Base-by-base conservation (phyloP, 2,797 vertebrate genomes). In the Sphenopsis melanotis region DNA sequence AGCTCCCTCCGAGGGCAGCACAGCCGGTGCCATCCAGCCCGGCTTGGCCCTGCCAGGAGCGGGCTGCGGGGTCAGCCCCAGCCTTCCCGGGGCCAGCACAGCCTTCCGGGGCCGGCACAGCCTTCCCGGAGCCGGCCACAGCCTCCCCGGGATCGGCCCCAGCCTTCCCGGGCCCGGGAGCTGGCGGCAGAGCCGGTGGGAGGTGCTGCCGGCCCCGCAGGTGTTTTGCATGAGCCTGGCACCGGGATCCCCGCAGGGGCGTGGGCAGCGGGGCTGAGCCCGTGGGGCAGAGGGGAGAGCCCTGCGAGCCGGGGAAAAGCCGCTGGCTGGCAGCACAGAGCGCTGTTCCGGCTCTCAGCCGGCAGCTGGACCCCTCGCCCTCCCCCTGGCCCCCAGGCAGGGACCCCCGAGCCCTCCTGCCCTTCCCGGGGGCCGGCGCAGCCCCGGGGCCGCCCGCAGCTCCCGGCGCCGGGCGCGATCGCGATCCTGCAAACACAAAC, bases 341-440 rank as follows among this genome's bases (percentile, higher is more conserved):
- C 2, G 1, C 23, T 8, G 8, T 4, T 15, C 17, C 10, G 2
- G 6, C 37, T 41, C 64, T 17, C 39, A 18, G 47, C 6, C 46
- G 1, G 23, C 24, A 18, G 37, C 37, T 1, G 30, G 9, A 10
- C 12, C 10, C 57, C 57, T 13, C 4, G 8, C 26, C 32, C 7
- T 4, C 9, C 10, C 30, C 9, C 53, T 12, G 11, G 4, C 15
- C 32, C 32, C 4, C 46, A 3, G 34, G 32, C 22, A 46, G 63
- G 30, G 27, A 36, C 18, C 44, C 53, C 36, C 4, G 12, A 6
- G 16, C 1, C 23, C 9, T 3, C 8, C 47, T 10, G 8, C 3
- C 21, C 10, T 26, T 21, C n/a, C 55, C 70, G 14, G n/a, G 3
- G 32, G 53, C 59, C n/a, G 82, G 22, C 10, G 10, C 75, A 13